Conservation (phyloP, 2,888 invertebrate genomes). For the Dugesia japonica region DNA sequence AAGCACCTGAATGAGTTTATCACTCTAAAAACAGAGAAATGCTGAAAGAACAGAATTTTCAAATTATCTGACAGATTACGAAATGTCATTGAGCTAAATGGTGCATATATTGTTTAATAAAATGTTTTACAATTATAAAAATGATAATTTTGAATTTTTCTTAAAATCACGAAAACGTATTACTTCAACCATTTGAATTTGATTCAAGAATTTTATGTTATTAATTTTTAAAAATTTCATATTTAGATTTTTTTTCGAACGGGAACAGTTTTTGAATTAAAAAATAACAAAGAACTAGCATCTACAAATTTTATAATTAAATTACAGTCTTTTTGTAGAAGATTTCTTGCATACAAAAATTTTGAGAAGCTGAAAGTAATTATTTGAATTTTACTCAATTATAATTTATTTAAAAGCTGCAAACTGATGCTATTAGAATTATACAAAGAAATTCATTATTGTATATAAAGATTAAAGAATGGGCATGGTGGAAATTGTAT, state of each 20-base stretch:
- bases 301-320: not conserved
- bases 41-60: not conserved
- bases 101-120: too few relatives aligned
- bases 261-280: not conserved
- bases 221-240: not conserved
- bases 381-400: not conserved
- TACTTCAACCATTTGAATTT: too few relatives aligned
- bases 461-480: not conserved
- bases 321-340: not conserved
- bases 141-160: too few relatives aligned
- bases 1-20: too few relatives aligned
- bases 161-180: too few relatives aligned
- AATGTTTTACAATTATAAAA: not conserved
- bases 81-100: not conserved
- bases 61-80: too few relatives aligned
- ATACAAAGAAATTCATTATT: not conserved
- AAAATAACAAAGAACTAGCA: conserved; percentile 2
- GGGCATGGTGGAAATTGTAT: not conserved
- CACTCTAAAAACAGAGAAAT: too few relatives aligned
- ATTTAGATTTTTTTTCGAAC: not conserved
- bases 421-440: not conserved
- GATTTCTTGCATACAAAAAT: not conserved
- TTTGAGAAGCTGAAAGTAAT: not conserved
- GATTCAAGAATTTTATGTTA: too few relatives aligned
- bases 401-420: not conserved